These are phyloP conservation scores for Furcifer pardalis DNA, from an alignment of 2,797 vertebrate genomes.

Conservation along the genomic window DNA sequence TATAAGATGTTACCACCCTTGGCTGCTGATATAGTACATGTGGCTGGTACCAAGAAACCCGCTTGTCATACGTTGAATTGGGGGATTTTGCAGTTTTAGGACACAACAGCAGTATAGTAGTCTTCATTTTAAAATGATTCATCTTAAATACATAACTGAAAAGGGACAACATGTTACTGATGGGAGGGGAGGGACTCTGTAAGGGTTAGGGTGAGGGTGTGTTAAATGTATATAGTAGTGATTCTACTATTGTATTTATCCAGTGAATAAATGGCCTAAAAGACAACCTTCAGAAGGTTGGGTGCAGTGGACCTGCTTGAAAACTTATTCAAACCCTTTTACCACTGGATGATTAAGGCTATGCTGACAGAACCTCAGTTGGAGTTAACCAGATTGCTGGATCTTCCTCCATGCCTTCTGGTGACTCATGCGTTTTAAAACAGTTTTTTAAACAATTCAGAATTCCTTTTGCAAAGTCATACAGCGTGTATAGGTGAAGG, in stretches of 20 bases:
- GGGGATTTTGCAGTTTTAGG: neutral
- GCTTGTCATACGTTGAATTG: no score
- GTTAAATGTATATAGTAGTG: neutral
- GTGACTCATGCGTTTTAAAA: neutral
- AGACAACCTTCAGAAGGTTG: neutral
- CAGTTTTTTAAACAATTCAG: no score
- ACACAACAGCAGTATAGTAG: neutral
- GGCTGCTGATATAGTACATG: neutral
- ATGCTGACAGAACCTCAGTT: no score
- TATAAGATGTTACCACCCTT: neutral
- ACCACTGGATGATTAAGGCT: no score
- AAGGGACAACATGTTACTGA: no score
- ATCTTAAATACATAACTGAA: neutral
- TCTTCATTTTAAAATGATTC: neutral
- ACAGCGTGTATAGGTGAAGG: neutral
- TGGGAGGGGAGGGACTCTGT: neutral
- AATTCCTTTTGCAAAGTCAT: neutral
- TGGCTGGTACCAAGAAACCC: neutral
- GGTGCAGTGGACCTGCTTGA: no score
- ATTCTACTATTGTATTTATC: no score
- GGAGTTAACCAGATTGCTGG: neutral
- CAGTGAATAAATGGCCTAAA: neutral
- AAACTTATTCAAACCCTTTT: neutral
- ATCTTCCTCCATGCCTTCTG: neutral
- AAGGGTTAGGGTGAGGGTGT: neutral